Evolutionary conservation across 2,797 vertebrate genomes (phyloP).

Genomic region (Molossus molossus): DNA sequence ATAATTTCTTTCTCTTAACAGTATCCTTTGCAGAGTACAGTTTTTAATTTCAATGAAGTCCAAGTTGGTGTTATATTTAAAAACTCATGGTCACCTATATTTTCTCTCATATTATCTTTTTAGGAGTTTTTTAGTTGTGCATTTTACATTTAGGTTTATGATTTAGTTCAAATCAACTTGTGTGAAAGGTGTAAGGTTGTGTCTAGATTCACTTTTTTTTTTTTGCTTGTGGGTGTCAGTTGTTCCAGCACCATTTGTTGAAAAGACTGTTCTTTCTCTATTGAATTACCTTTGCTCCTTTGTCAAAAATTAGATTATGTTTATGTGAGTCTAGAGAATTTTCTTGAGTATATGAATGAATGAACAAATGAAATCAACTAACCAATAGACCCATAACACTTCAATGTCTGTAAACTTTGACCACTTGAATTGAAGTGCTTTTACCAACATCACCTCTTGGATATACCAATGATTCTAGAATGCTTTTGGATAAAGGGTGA

Average conservation of each 20-base stretch:
- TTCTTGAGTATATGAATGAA: constrained; percentile 21
- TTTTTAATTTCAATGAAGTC: constrained; percentile 41
- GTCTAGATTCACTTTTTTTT: not conserved
- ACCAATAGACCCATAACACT: not conserved
- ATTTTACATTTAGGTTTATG: not conserved
- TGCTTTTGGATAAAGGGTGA: not conserved
- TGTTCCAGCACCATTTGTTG: not conserved
- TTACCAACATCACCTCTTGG: not conserved
- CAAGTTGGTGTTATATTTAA: not conserved
- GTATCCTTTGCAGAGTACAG: not conserved
- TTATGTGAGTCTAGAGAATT: not conserved
- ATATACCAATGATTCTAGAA: constrained; percentile 6
- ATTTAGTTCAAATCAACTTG: not conserved
- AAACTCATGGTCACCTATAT: not conserved
- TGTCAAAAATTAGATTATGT: not conserved
- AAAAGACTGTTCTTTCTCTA: not conserved
- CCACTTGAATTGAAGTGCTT: not conserved
- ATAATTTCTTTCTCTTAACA: not conserved
- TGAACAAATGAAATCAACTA: constrained; percentile 9
- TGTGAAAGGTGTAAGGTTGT: not conserved
- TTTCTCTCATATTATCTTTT: constrained; percentile 39
- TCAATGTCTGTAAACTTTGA: not conserved
- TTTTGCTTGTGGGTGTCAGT: not conserved
- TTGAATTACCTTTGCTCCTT: constrained; percentile 3
- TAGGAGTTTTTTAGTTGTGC: not conserved